Evolutionary conservation across 2,888 invertebrate species (phyloP), one percentile per base, ranked within the genome.

Genomic region (Salticus scenicus): DNA sequence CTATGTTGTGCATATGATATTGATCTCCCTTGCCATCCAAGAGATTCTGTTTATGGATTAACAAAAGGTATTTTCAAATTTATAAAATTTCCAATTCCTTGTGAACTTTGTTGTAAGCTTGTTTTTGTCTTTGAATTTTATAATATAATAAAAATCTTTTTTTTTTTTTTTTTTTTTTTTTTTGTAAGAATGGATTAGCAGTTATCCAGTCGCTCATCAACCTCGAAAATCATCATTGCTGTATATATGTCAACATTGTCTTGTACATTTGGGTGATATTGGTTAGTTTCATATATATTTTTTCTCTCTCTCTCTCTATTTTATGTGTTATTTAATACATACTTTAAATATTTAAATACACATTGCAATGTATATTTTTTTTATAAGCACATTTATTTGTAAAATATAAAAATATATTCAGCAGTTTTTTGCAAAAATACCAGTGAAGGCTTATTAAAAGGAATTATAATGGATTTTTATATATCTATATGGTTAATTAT

Each of bases 211-310:
- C n/a, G 73, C 83, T 8, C 80, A 76, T 31, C 80, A 86, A 14
- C 86, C 86, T 12, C 83, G 82, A 8, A 81, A 88, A 70, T 85
- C 88, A 42, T 87, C 85, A 51, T 78, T 87, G 66, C 93, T 95
- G 84, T 97, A 96, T 92, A 95, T 96, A 89, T 95, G 96, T 91
- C 96, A 97, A 90, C 95, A 97, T 91, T 96, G 96, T 91, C 93
- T 97, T 82, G 96, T 97, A 79, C 97, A 97, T 91, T 93, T 97
- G 81, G 97, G 97, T 0, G 97, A 96, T 90, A 93, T 96, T 30
- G 86, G 89, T 89, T 77, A 75, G 69, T 41, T 8, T 8, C 8
- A 42, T 67, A 0, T 20, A 24, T n/a, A n/a, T n/a, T n/a, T n/a
- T n/a, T n/a, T n/a, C n/a, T n/a, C n/a, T n/a, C 17, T 47, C 17